These are phyloP conservation scores for Platygyra sinensis DNA, from an alignment of 64 coral and sea anemone species.

Conservation along the genomic window DNA sequence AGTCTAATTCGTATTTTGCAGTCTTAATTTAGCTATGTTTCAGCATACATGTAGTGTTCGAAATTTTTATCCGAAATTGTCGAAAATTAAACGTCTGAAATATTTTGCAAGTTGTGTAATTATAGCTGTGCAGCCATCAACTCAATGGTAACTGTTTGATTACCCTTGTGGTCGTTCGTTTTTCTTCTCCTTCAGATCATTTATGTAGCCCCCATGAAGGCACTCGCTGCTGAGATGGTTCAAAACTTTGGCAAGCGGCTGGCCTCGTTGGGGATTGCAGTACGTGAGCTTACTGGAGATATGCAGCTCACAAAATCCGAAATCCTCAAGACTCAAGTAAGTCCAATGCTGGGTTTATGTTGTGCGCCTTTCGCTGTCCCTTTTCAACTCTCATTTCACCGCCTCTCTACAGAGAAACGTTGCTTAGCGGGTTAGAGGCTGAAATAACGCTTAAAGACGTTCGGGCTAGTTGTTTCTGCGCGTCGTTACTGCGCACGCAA, in stretches of 20 bases:
- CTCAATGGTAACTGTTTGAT: not conserved
- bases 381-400: not conserved
- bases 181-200: slow-evolving; percentile 66
- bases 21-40: too few species aligned
- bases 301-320: slow-evolving; percentile 97
- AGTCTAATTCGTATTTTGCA: too few species aligned
- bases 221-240: slow-evolving; percentile 98
- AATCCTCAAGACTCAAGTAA: slow-evolving; percentile 96
- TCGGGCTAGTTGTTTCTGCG: too few species aligned
- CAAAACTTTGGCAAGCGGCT: slow-evolving; percentile 88
- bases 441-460: too few species aligned
- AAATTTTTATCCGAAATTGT: too few species aligned
- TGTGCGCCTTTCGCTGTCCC: not conserved
- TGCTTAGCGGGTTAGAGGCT: too few species aligned
- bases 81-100: too few species aligned
- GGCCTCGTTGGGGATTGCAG: slow-evolving; percentile 77
- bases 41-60: too few species aligned
- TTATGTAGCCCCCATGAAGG: slow-evolving; percentile 99
- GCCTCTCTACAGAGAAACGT: too few species aligned
- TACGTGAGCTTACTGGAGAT: slow-evolving; percentile 93
- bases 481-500: too few species aligned
- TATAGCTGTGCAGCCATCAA: not conserved
- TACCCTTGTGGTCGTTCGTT: not conserved
- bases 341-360: not conserved
- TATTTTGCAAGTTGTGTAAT: too few species aligned